phyloP scores from a whole-genome alignment of 1,140 invertebrate genomes.

The Melanaphis sacchari region DNA sequence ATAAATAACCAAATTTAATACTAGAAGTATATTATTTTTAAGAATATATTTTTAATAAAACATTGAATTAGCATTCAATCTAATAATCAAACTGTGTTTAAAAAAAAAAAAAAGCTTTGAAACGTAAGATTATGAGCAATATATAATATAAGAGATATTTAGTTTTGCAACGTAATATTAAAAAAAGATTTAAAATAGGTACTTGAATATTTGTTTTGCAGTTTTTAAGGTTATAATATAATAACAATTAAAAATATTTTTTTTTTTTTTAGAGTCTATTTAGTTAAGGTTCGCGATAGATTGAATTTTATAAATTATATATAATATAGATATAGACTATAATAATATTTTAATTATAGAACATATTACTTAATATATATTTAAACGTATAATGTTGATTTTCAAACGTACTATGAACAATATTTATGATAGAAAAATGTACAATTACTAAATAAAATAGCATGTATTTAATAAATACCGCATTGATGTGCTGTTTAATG shows the following conservation, averaged over 20 bases:
- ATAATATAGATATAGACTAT: not conserved
- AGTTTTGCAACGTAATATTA: not conserved
- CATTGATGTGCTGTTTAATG: not conserved
- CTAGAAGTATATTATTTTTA: not conserved
- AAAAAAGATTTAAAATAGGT: not conserved
- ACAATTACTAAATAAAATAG: not conserved
- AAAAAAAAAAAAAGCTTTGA: not conserved
- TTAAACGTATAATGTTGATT: not conserved
- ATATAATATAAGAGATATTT: not conserved
- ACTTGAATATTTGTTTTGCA: not conserved
- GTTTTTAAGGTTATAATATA: not conserved
- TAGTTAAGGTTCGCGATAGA: not conserved
- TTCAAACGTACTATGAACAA: not conserved
- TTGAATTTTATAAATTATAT: not conserved
- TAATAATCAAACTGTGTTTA: not conserved
- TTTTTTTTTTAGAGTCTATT: not conserved
- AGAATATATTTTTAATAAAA: not conserved
- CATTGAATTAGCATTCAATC: no score
- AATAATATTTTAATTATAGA: not conserved
- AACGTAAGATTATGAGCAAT: not conserved
- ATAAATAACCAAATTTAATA: not conserved
- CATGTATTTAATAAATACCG: not conserved
- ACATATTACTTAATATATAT: not conserved
- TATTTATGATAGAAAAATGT: not conserved
- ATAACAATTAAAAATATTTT: not conserved